A percentile compares a stretch with the other conserved stretches of the same genome.
Evolutionary conservation across 2,113 vertebrate species (phyloP).

Genomic region (Trogon surrucura): DNA sequence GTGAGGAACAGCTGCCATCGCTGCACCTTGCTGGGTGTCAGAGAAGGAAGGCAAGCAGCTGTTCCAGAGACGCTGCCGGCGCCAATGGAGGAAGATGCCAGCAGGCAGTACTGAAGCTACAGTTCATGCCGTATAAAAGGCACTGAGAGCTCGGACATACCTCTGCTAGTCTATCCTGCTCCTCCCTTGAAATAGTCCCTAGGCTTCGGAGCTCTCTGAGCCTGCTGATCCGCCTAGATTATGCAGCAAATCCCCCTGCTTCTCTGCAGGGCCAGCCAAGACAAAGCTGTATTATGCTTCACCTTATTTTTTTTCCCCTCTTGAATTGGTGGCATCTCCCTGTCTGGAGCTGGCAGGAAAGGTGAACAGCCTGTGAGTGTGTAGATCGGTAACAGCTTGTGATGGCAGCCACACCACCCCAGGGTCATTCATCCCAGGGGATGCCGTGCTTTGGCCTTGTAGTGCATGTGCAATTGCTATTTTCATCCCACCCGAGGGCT

Average conservation of each 20-base stretch:
- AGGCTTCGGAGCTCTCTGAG: not conserved
- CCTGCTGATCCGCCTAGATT: not conserved
- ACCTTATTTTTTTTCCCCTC: not conserved
- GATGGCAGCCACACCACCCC: accelerated
- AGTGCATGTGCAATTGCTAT: accelerated
- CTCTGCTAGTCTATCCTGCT: not conserved
- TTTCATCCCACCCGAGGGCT: not conserved
- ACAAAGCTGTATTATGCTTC: not conserved
- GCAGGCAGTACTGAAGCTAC: not conserved
- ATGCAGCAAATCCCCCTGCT: not conserved
- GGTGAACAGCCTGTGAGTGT: not conserved
- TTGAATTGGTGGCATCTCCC: not conserved
- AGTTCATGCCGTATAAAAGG: not conserved
- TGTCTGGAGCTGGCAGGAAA: not conserved
- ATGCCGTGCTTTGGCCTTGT: not conserved
- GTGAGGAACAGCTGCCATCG: not conserved
- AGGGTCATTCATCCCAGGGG: not conserved
- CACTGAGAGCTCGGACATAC: not conserved
- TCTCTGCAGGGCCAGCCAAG: not conserved
- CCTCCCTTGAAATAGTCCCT: not conserved
- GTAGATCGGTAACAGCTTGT: not conserved
- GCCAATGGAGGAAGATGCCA: not conserved
- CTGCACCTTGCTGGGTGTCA: not conserved
- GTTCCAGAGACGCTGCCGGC: not conserved
- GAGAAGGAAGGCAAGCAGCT: not conserved